Evolutionary conservation across 2,888 invertebrate genomes (phyloP), one percentile per base, ranked within the genome.

Genomic region (Xestia rhomboidea): DNA sequence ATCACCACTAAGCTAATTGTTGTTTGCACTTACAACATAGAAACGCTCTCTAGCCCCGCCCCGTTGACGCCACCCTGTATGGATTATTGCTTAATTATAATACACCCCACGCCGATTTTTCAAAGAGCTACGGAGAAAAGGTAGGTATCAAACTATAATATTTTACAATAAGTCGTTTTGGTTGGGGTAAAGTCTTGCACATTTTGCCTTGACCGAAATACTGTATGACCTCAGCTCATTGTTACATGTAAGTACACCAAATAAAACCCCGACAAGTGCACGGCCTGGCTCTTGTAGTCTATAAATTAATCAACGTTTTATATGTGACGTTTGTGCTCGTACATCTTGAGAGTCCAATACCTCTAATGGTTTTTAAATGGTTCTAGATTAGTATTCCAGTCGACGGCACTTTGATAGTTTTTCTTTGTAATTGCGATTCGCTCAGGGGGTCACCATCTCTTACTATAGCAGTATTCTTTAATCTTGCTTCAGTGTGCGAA

Each of bases 301-400:
- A 77, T 85, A 76, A 85, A 75, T 74, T 75, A 84, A 84, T 75
- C 46, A 72, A 44, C n/a, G 34, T 63, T 63, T 62, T 15, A 70
- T 34, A 30, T 57, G 30, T 57, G 70, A 49, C 46, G 41, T 71
- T 73, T 66, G 49, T 71, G 60, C 41, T 70, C 75, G 76, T 82
- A 83, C 73, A 76, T 81, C 74, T 84, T 79, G n/a, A 41, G 68
- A 74, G 75, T 84, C 79, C 81, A 89, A 86, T 89, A 83, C 71
- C 51, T 73, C 66, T 86, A 88, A 89, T 87, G 81, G 83, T 71
- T 79, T 77, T 75, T 89, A 83, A 88, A 87, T 74, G 79, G 71
- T 75, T 71, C 41, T 77, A 82, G 77, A 88, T 88, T 88, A 83
- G 77, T 87, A 87, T 88, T 87, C 85, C 41, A 72, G 68, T 77